phyloP scores from a whole-genome alignment of 2,797 vertebrate species.

The Coendou prehensilis region DNA sequence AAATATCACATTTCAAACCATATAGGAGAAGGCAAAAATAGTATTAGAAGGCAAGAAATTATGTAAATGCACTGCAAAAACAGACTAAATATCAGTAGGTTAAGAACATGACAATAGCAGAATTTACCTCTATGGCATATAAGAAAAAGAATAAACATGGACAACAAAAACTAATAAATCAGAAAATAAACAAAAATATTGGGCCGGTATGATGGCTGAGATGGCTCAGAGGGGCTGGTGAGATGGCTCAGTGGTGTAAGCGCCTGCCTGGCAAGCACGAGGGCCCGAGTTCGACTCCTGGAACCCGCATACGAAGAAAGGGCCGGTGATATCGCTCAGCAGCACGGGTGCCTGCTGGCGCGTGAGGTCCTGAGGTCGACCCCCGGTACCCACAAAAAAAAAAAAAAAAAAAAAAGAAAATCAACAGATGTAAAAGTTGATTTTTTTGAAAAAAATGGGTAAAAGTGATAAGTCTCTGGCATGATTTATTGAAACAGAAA shows the following conservation, averaged over 20 bases:
- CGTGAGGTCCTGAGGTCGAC: too few species aligned
- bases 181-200: neutral
- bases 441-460: neutral
- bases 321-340: too few species aligned
- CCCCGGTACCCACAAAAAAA: too few species aligned
- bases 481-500: conserved; percentile 25
- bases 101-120: conserved; percentile 9
- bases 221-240: too few species aligned
- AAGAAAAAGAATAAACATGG: neutral
- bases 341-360: too few species aligned
- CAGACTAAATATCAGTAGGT: neutral
- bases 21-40: neutral
- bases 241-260: too few species aligned
- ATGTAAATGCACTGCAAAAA: neutral
- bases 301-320: too few species aligned
- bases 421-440: neutral
- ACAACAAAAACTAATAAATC: neutral
- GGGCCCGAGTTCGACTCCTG: too few species aligned
- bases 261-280: too few species aligned
- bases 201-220: too few species aligned
- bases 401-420: too few species aligned
- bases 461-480: neutral
- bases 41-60: neutral
- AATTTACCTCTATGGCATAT: neutral
- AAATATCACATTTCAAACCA: neutral